Conservation (phyloP, 2,113 vertebrate genomes). For the Rhinopomastus cyanomelas region DNA sequence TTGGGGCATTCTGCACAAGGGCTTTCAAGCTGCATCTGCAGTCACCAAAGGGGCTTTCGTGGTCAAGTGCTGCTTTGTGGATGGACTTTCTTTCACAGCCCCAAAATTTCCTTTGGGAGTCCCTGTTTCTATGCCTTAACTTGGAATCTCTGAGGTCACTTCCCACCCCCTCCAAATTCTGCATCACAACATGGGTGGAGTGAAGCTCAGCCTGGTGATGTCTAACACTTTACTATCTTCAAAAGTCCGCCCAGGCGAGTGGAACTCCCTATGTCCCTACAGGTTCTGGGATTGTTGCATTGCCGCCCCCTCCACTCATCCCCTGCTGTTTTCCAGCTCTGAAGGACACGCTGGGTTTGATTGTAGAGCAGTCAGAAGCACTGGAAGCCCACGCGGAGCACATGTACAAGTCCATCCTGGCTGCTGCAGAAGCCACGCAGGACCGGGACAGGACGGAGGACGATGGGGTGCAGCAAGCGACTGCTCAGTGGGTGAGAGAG, state of each 20-base stretch:
- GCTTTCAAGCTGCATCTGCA: not conserved
- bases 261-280: not conserved
- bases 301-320: not conserved
- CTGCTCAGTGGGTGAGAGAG: constrained; percentile 56
- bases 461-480: not conserved
- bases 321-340: constrained; percentile 73
- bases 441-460: not conserved
- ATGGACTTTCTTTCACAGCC: not conserved
- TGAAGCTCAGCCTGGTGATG: not conserved
- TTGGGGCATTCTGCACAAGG: not conserved
- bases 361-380: constrained; percentile 78
- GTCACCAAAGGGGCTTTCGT: not conserved
- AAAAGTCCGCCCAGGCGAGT: fast-evolving
- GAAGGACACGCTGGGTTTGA: constrained; percentile 81
- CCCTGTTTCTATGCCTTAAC: not conserved
- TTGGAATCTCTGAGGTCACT: not conserved
- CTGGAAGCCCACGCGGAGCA: constrained; percentile 79
- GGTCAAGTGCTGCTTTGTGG: fast-evolving
- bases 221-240: not conserved
- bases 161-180: not conserved
- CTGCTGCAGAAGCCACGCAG: constrained; percentile 73
- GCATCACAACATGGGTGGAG: not conserved
- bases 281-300: fast-evolving
- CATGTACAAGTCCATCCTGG: constrained; percentile 81
- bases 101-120: not conserved